Evolutionary conservation across 2,888 invertebrate genomes (phyloP), one percentile per base, ranked within the genome.

Genomic region (Sminthurinus aureus): DNA sequence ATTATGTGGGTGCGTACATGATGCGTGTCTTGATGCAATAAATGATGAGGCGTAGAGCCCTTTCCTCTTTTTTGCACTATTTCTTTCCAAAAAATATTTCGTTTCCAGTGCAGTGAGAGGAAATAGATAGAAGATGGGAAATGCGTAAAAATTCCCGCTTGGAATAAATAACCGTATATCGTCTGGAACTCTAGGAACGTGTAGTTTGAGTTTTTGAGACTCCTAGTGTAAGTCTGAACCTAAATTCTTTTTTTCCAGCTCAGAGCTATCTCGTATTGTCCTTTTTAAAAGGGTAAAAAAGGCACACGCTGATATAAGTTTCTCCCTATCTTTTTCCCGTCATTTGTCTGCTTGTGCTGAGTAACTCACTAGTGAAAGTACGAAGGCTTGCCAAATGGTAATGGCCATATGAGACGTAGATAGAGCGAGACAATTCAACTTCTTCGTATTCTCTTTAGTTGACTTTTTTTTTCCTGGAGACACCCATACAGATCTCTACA

Each of bases 371-470:
- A n/a, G 74, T 8, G 24, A 20, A 52, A 52, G 52, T 8, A 52
- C 8, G 52, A 52, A 52, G 13, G 22, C 26, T 79, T 0, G 69
- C 69, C 69, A 67, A 67, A 67, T 67, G n/a, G 18, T 12, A 67
- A 67, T 67, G 69, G 69, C 9, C 9, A 67, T 9, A 67, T 20
- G 69, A 67, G 69, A 67, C 69, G n/a, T 20, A 67, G 69, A 67
- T 20, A 67, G 69, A 67, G 69, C n/a, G 69, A 67, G n/a, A 67
- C 69, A 8, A 67, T 67, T 67, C 52, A 52, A 67, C 69, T 20
- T 20, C 9, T 20, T 18, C 9, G 18, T n/a, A 67, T 67, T 18
- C 22, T n/a, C n/a, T n/a, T n/a, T n/a, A n/a, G n/a, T n/a, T n/a
- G n/a, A n/a, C n/a, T n/a, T n/a, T n/a, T n/a, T n/a, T n/a, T n/a